Base-by-base conservation (phyloP, 2,113 vertebrate species). In the Himantopus leucocephalus region DNA sequence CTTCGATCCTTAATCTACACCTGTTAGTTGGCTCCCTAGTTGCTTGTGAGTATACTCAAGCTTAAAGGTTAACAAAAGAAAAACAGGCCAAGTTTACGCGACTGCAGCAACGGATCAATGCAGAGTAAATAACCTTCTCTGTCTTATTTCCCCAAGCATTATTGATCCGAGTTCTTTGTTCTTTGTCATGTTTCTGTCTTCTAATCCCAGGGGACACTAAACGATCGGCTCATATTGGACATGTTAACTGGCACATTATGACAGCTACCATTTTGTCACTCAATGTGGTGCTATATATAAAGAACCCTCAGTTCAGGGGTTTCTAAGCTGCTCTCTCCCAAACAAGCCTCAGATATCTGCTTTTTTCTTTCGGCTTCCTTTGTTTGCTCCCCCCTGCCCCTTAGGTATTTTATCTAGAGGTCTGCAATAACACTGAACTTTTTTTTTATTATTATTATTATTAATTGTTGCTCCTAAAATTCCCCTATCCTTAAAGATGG, bases 61-160 rank as follows among this genome's bases (percentile, higher is more conserved):
- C 98, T 99, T 99, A 99, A 99, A 99, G 99, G 99, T 99, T 99
- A 99, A 99, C 99, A 99, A 99, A 99, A 99, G 99, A 99, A 98
- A 99, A 99, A 99, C 99, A 99, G 99, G 98, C 97, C 98, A 98
- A 98, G 98, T 99, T 99, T 99, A 98, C 97, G 98, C 94, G 97
- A 98, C 96, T 93, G 98, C 98, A 98, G 99, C 99, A 98, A 98
- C 97, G 93, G 99, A 99, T 99, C 99, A 99, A 99, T 99, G 99
- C 98, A 98, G 99, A 99, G 99, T 99, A 99, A 99, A 99, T 99
- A 99, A 99, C 99, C 99, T 99, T 99, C 99, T 99, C 99, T 99
- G 98, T 99, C 99, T 99, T 99, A 99, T 99, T 99, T 99, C 99
- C 98, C 99, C 99, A 98, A 99, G 99, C 98, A 96, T 98, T 99